Conservation (phyloP, 2,888 invertebrate species). For the Drosophila helvetica region DNA sequence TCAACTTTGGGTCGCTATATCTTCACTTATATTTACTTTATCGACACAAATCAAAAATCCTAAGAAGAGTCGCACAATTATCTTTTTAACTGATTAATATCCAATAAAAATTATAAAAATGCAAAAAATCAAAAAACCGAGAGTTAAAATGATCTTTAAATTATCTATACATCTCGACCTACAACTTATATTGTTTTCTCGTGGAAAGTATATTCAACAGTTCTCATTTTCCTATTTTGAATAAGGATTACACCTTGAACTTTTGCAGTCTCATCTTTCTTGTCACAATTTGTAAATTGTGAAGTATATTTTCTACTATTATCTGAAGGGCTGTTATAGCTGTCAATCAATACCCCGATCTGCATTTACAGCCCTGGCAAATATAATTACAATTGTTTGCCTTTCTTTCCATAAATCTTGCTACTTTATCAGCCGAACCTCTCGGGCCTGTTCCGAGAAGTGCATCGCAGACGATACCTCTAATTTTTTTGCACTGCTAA, state of each 20-base stretch:
- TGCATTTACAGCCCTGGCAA: constrained; percentile 4
- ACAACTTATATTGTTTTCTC: no score
- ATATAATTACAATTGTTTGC: constrained; percentile 11
- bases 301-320: not conserved
- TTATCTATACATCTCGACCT: no score
- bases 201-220: no score
- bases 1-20: no score
- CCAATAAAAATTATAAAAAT: no score
- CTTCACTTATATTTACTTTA: no score
- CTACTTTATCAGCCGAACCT: constrained; percentile 36
- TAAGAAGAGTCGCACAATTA: not conserved
- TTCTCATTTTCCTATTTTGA: no score
- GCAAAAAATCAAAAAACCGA: no score
- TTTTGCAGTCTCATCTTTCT: not conserved
- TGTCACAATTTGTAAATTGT: not conserved
- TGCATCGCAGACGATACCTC: constrained; percentile 37
- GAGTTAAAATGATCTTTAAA: no score
- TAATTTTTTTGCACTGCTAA: constrained; percentile 54
- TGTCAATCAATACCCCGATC: not conserved
- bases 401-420: constrained; percentile 39
- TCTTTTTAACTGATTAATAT: no score
- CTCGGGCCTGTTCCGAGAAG: constrained; percentile 27
- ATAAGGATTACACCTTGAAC: not conserved
- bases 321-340: not conserved
- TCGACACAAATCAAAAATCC: not conserved